Evolutionary conservation across 2,888 invertebrate genomes (phyloP), one percentile per base, ranked within the genome.

Genomic region (Amorpha juglandis): DNA sequence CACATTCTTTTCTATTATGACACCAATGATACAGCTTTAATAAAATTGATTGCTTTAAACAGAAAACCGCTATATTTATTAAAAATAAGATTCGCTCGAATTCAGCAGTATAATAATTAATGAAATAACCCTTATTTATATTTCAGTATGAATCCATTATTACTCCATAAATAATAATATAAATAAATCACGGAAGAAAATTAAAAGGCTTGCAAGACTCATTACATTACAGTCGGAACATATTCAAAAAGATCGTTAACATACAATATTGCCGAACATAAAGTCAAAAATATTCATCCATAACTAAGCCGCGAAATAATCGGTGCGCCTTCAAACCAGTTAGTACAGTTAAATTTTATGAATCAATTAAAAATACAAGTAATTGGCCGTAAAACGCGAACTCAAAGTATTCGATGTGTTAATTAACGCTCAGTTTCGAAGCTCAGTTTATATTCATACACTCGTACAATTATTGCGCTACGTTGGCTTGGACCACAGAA

Each of bases 151-250:
- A 19, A 50, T 50, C 19, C 50, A 8, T 7, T 50, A 50, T 9
- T 19, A 19, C 4, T 7, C n/a, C n/a, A n/a, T n/a, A n/a, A n/a
- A n/a, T n/a, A n/a, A n/a, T n/a, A n/a, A n/a, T n/a, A n/a, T n/a
- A n/a, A 42, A 58, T 42, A 19, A 19, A 65, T 53, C n/a, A 52
- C 66, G 64, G 66, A 51, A 58, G 52, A 58, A 50, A 50, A 63
- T 50, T 63, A 35, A 68, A 69, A n/a, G 73, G 70, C 72, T 42
- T 19, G 19, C 42, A 42, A 42, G 19, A 12, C 58, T 19, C 19
- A 58, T 58, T 58, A 58, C 42, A 38, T 38, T 58, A 38, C 19
- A 38, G 12, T 58, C 58, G 38, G n/a, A 58, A 38, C 58, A 42
- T 55, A 35, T 58, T 58, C 58, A 19, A 58, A 58, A 50, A 58